These are phyloP conservation scores for Pollachius pollachius DNA, from an alignment of 2,113 vertebrate genomes.

Conservation along the genomic window DNA sequence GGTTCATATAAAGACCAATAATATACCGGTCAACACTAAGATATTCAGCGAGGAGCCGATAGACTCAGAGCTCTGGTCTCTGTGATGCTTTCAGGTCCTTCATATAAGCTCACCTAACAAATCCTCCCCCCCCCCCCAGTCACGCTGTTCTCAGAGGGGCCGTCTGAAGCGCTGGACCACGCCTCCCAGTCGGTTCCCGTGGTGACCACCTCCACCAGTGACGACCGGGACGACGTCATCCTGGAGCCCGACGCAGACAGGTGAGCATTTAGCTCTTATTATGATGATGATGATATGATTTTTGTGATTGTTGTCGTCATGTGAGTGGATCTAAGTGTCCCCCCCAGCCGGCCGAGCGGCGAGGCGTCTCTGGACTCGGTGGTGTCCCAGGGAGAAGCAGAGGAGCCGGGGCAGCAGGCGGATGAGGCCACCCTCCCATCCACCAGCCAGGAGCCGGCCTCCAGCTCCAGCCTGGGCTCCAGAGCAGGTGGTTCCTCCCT, in stretches of 20 bases:
- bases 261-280: conserved; percentile 52
- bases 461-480: conserved; percentile 82
- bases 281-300: no score
- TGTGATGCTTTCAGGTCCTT: neutral
- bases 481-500: neutral
- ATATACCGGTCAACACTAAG: no score
- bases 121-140: conserved; percentile 53
- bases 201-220: conserved; percentile 90
- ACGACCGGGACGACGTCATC: conserved; percentile 86
- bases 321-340: neutral
- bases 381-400: conserved; percentile 83
- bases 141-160: conserved; percentile 82
- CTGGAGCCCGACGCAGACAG: conserved; percentile 89
- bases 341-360: conserved; percentile 59
- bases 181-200: conserved; percentile 93
- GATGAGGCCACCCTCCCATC: conserved; percentile 87
- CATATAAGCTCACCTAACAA: neutral
- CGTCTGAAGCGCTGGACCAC: conserved; percentile 82
- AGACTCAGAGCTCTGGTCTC: no score
- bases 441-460: conserved; percentile 95
- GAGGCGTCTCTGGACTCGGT: conserved; percentile 84
- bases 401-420: conserved; percentile 81
- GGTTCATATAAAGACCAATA: no score
- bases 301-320: no score
- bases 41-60: no score